Evolutionary conservation across 2,113 vertebrate species (phyloP).

Genomic region (Oreochromis aureus): DNA sequence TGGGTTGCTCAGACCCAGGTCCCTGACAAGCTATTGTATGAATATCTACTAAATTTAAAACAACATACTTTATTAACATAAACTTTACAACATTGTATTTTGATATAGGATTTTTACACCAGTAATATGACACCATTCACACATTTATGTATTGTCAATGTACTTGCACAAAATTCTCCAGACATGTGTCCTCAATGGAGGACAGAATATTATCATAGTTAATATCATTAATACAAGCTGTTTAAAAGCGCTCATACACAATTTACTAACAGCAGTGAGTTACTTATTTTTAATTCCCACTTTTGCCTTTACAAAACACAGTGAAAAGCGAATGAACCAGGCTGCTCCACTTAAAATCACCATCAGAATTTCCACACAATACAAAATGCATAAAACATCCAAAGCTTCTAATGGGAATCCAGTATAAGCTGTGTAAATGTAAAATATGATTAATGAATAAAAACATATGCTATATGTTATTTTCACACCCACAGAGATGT

Average conservation of each 20-base stretch:
- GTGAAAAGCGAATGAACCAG: too few relatives aligned
- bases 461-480: neutral
- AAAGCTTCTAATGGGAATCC: neutral
- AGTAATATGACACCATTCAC: neutral
- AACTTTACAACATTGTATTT: too few relatives aligned
- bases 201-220: neutral
- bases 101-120: too few relatives aligned
- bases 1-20: too few relatives aligned
- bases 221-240: too few relatives aligned
- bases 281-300: too few relatives aligned
- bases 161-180: neutral
- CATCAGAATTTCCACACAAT: neutral
- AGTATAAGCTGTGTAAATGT: neutral
- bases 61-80: too few relatives aligned
- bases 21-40: too few relatives aligned
- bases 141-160: neutral
- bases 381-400: neutral
- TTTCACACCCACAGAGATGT: neutral
- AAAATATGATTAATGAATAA: neutral
- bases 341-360: neutral
- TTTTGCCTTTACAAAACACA: too few relatives aligned
- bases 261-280: too few relatives aligned
- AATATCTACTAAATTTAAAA: too few relatives aligned
- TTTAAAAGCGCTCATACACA: too few relatives aligned
- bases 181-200: fast-evolving